A percentile compares a stretch with the other conserved stretches of the same genome.
phyloP scores from a whole-genome alignment of 2,113 vertebrate species.

The Numenius arquata region DNA sequence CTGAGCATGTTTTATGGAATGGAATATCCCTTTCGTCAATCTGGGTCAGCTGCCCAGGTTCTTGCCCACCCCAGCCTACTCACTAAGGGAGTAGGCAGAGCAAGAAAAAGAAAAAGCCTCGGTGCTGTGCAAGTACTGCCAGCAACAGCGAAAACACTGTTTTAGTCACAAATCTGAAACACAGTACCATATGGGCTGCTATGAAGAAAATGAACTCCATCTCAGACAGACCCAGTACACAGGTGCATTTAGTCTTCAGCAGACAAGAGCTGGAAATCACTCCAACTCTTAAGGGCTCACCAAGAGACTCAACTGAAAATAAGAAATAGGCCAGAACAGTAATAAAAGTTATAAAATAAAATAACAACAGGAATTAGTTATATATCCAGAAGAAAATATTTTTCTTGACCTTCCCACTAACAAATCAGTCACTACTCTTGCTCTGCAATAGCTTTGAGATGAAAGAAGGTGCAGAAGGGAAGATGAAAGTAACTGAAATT shows the following conservation, averaged over 20 bases:
- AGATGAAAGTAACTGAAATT: constrained; percentile 48
- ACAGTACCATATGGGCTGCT: not conserved
- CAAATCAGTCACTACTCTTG: not conserved
- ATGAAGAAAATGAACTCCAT: not conserved
- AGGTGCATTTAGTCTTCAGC: not conserved
- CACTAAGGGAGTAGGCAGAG: fast-evolving
- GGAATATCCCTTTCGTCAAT: not conserved
- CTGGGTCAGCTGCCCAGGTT: not conserved
- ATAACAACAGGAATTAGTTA: constrained; percentile 1
- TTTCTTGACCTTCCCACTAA: constrained; percentile 12
- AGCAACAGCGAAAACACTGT: not conserved
- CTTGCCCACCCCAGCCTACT: too few relatives aligned
- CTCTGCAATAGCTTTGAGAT: not conserved
- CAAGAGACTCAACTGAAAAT: not conserved
- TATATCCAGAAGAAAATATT: constrained; percentile 1
- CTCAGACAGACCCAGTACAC: not conserved
- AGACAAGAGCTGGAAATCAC: not conserved
- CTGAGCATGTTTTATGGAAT: fast-evolving
- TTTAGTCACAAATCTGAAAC: not conserved
- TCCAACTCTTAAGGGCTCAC: not conserved
- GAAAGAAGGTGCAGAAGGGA: not conserved
- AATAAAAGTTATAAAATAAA: not conserved
- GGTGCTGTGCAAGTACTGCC: not conserved
- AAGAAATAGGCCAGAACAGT: not conserved
- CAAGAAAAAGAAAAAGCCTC: not conserved